phyloP scores from a whole-genome alignment of 2,888 invertebrate genomes.

The Chalcis sispes region DNA sequence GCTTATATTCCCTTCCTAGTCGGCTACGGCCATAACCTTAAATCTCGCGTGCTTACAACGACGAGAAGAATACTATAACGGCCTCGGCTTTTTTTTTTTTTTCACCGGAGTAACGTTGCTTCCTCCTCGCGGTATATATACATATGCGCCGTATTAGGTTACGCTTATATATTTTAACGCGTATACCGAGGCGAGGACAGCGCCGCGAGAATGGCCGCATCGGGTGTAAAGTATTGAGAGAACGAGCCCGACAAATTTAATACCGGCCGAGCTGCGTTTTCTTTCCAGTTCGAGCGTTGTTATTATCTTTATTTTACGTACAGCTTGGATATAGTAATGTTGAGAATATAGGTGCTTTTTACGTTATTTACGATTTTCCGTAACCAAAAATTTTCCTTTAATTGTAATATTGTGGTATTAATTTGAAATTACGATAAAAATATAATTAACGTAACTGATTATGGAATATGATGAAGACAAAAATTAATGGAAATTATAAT shows the following conservation, averaged over 20 bases:
- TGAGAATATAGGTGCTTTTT: too few species aligned
- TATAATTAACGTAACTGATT: too few species aligned
- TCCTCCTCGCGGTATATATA: neutral
- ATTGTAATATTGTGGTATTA: too few species aligned
- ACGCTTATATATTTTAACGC: constrained; percentile 53
- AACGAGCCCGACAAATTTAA: constrained; percentile 42
- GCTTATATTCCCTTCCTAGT: neutral
- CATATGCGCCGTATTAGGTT: constrained; percentile 56
- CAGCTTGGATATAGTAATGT: too few species aligned
- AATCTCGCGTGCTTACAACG: constrained; percentile 41
- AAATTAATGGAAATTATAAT: too few species aligned
- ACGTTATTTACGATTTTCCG: too few species aligned
- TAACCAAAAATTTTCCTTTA: too few species aligned
- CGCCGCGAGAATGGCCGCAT: neutral
- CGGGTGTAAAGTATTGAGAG: neutral
- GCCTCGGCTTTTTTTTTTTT: constrained; percentile 4
- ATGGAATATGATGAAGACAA: too few species aligned
- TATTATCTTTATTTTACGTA: too few species aligned
- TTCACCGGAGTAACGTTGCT: neutral
- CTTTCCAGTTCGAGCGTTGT: too few species aligned
- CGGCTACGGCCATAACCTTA: constrained; percentile 48
- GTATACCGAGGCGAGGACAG: constrained; percentile 27
- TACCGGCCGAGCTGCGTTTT: constrained; percentile 16
- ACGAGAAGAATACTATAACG: constrained; percentile 40
- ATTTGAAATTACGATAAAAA: too few species aligned